Evolutionary conservation across 1,140 invertebrate genomes (phyloP), one percentile per base, ranked within the genome.

Genomic region (Drosophila sturtevanti): DNA sequence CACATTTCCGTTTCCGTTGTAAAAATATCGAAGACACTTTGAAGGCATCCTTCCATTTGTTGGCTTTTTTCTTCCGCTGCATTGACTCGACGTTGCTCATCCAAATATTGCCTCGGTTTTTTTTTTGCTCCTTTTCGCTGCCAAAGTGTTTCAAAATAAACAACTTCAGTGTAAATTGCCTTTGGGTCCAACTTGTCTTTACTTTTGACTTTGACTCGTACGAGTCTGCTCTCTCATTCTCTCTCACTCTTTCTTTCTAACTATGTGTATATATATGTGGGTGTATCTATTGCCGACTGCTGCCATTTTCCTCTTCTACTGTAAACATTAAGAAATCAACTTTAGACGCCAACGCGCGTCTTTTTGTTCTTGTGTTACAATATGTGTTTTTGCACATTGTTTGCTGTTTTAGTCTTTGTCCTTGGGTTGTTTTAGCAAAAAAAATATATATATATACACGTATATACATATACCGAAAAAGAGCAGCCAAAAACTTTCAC

Each of bases 251-350:
- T 4, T 44, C n/a, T 56, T 18, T 34, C 22, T 11, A 21, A 60
- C 9, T 64, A 7, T 44, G 38, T 31, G 48, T 56, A 14, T 56
- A 14, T 79, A 18, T 27, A 12, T 61, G 51, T 70, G 38, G 65
- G 54, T 62, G 70, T 80, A 68, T 81, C 73, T 18, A 74, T 68
- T 41, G 77, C 55, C 65, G 54, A 54, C 68, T 67, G 55, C 68
- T 89, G 84, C 79, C 77, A 77, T 89, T 87, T 84, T 18, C 68
- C 72, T 73, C 75, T 72, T 75, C 68, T 52, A 84, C 89, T 68
- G 74, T 85, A 89, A 89, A 89, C 84, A 89, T 89, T 89, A 89
- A 89, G 84, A 89, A 89, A 89, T 87, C 84, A 87, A 87, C 82
- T 86, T 87, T 87, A 74, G 81, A 86, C 81, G 81, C 81, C 81